phyloP scores from a whole-genome alignment of 2,888 invertebrate species.

The Drosophila mayaguana region DNA sequence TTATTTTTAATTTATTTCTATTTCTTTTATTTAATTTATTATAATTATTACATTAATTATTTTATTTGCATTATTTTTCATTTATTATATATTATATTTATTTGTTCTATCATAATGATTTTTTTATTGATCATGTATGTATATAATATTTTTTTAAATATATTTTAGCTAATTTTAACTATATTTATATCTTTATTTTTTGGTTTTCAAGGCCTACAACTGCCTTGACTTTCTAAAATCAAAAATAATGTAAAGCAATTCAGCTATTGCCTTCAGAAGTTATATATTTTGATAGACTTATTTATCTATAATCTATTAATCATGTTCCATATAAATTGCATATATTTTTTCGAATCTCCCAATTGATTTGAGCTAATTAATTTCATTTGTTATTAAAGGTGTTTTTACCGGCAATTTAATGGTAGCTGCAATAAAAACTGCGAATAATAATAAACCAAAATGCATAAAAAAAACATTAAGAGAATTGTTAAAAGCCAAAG shows the following conservation, averaged over 20 bases:
- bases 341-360: constrained; percentile 2
- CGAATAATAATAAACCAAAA: constrained; percentile 25
- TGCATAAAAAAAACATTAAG: constrained; percentile 36
- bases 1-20: not conserved
- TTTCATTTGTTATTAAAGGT: constrained; percentile 33
- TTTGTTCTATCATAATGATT: not conserved
- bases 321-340: not conserved
- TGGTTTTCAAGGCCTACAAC: not conserved
- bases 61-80: not conserved
- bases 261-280: not conserved
- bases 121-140: not conserved
- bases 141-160: too few relatives aligned
- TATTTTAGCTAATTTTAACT: not conserved
- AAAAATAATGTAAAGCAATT: not conserved
- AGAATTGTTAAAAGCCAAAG: constrained; percentile 50
- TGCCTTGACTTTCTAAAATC: not conserved
- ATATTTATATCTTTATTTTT: not conserved
- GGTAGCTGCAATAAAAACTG: constrained; percentile 17
- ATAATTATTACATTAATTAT: too few relatives aligned
- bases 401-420: constrained; percentile 24
- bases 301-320: constrained; percentile 2
- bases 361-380: constrained; percentile 34
- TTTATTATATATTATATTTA: not conserved
- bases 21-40: too few relatives aligned
- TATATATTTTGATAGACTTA: not conserved